phyloP scores from a whole-genome alignment of 2,888 invertebrate genomes.

The Ochropleura leucogaster region DNA sequence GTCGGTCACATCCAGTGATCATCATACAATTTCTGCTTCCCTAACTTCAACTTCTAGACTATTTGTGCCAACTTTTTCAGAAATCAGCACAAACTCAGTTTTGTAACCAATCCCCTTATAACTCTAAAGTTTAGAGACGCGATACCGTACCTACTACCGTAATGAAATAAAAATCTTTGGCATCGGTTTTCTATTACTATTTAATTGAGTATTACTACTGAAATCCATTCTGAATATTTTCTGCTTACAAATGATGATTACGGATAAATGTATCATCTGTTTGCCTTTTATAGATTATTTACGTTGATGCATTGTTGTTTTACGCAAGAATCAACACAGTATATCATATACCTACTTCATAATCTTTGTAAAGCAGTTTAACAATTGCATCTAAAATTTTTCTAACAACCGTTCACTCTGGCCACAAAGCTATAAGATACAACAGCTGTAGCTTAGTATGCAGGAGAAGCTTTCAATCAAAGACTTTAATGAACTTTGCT shows the following conservation, averaged over 20 bases:
- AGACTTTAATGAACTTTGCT: conserved; percentile 85
- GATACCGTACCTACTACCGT: not conserved
- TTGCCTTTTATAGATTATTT: not conserved
- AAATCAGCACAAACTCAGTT: not conserved
- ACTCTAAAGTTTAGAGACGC: not conserved
- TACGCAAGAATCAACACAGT: conserved; percentile 14
- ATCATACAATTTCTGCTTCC: not conserved
- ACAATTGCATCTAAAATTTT: not conserved
- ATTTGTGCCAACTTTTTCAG: not conserved
- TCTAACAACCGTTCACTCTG: not conserved
- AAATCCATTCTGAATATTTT: conserved; percentile 1
- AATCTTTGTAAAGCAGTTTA: not conserved
- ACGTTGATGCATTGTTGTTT: conserved; percentile 4
- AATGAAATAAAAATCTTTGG: not conserved
- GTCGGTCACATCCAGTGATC: not conserved
- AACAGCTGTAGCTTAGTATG: conserved; percentile 39
- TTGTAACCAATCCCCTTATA: not conserved
- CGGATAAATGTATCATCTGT: not conserved
- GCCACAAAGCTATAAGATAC: conserved; percentile 14
- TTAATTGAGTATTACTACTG: not conserved
- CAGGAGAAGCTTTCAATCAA: conserved; percentile 80
- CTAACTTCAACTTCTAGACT: not conserved
- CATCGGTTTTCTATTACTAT: not conserved
- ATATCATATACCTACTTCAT: not conserved
- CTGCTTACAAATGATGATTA: not conserved